phyloP scores from a whole-genome alignment of 1,140 invertebrate species.

The Eumaeus atala region DNA sequence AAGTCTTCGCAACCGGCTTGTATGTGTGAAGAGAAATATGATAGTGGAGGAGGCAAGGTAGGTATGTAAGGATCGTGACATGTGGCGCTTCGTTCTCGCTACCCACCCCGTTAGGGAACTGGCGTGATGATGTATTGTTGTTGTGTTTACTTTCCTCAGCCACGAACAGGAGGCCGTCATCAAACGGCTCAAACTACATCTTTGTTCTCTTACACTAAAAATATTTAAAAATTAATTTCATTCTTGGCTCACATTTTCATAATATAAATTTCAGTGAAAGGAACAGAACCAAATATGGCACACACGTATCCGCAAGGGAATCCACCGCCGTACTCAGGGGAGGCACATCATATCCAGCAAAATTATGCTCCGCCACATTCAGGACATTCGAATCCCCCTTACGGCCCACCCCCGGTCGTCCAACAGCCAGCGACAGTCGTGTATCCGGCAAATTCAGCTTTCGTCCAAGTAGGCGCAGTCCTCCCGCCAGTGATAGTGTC shows the following conservation, averaged over 20 bases:
- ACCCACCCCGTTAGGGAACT: too few species aligned
- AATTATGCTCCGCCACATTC: not conserved
- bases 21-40: too few species aligned
- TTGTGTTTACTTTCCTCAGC: too few species aligned
- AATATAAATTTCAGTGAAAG: constrained; percentile 22
- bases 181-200: too few species aligned
- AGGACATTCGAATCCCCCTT: constrained; percentile 7
- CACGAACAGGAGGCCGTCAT: too few species aligned
- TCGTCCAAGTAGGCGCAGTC: constrained; percentile 20
- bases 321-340: constrained; percentile 28
- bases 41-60: too few species aligned
- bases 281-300: constrained; percentile 6
- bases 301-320: constrained; percentile 18
- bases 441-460: constrained; percentile 6
- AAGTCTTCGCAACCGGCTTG: too few species aligned
- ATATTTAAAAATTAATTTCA: too few species aligned
- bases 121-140: too few species aligned
- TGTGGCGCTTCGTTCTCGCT: too few species aligned
- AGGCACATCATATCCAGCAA: not conserved
- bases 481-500: constrained; percentile 25
- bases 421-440: constrained; percentile 21
- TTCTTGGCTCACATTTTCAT: not conserved
- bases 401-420: constrained; percentile 8
- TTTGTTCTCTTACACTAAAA: too few species aligned
- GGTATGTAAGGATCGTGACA: too few species aligned